Evolutionary conservation across 2,797 vertebrate species (phyloP).

Genomic region (Myripristis jacobus): DNA sequence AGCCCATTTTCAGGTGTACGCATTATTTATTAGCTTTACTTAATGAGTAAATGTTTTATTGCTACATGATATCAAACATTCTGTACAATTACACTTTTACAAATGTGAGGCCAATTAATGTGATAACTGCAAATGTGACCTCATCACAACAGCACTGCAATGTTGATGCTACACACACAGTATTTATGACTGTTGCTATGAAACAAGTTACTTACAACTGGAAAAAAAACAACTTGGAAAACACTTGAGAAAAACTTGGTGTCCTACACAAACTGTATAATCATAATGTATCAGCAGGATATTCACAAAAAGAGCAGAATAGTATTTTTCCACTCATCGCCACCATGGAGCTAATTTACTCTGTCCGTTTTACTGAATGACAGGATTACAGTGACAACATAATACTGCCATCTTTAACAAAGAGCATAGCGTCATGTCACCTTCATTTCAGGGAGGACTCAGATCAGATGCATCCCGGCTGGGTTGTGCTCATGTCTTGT

Average conservation of each 20-base stretch:
- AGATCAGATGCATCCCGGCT: constrained; percentile 48
- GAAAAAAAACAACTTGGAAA: too few species aligned
- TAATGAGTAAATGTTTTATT: constrained; percentile 64
- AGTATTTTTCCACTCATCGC: constrained; percentile 16
- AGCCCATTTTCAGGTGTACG: constrained; percentile 36
- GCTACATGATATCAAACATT: constrained; percentile 71
- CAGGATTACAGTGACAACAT: constrained; percentile 31
- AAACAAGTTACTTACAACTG: constrained; percentile 64
- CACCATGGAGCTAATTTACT: constrained; percentile 27
- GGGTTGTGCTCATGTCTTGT: constrained; percentile 13
- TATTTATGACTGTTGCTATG: constrained; percentile 51
- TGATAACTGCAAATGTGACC: constrained; percentile 45
- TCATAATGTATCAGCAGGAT: constrained; percentile 49
- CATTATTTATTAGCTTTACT: constrained; percentile 73
- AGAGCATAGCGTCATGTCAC: constrained; percentile 58
- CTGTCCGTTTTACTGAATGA: constrained; percentile 27
- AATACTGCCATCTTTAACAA: constrained; percentile 52
- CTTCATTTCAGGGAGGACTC: constrained; percentile 63
- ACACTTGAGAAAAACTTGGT: constrained; percentile 67
- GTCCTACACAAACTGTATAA: constrained; percentile 54
- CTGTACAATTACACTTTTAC: constrained; percentile 79
- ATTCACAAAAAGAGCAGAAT: constrained; percentile 48
- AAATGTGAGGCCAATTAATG: constrained; percentile 68
- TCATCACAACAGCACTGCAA: constrained; percentile 31
- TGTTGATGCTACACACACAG: constrained; percentile 30